Evolutionary conservation across 2,113 vertebrate species (phyloP).

Genomic region (Pterophyllum scalare): DNA sequence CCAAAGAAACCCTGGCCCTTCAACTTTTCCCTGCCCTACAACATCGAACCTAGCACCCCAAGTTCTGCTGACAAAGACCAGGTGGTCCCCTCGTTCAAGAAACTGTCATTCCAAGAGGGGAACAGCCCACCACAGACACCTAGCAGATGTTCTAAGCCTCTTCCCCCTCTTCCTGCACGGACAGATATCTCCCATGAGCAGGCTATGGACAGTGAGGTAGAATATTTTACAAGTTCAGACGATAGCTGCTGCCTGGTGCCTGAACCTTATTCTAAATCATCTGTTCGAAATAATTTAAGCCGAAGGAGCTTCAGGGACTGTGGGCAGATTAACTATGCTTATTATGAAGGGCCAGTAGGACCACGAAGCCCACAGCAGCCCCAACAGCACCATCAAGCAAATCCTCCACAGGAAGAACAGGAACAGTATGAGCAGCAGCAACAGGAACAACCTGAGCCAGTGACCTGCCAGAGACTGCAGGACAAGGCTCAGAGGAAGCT

Average conservation of each 20-base stretch:
- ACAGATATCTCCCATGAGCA: constrained; percentile 78
- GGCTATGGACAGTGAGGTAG: constrained; percentile 89
- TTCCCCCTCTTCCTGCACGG: constrained; percentile 89
- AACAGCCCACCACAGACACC: constrained; percentile 85
- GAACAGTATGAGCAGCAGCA: constrained; percentile 54
- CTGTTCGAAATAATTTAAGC: constrained; percentile 81
- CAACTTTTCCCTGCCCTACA: constrained; percentile 77
- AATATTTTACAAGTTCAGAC: constrained; percentile 89
- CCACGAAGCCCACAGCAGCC: constrained; percentile 45
- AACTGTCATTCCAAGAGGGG: constrained; percentile 84
- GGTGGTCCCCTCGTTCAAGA: constrained; percentile 83
- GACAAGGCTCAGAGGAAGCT: constrained; percentile 87
- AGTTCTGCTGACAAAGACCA: constrained; percentile 81
- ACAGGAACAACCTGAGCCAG: constrained; percentile 49
- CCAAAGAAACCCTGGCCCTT: constrained; percentile 81
- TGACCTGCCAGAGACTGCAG: constrained; percentile 62
- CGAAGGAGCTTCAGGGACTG: constrained; percentile 89
- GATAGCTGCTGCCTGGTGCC: constrained; percentile 86
- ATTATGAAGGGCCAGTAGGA: constrained; percentile 85
- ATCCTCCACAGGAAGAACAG: constrained; percentile 55
- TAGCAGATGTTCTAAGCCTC: constrained; percentile 87
- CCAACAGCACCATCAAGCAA: constrained; percentile 38
- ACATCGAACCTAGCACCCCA: constrained; percentile 62
- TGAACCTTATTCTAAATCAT: constrained; percentile 72
- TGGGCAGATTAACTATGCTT: constrained; percentile 93